Evolutionary conservation across 2,888 invertebrate genomes (phyloP).

Genomic region (Platycheirus albimanus): DNA sequence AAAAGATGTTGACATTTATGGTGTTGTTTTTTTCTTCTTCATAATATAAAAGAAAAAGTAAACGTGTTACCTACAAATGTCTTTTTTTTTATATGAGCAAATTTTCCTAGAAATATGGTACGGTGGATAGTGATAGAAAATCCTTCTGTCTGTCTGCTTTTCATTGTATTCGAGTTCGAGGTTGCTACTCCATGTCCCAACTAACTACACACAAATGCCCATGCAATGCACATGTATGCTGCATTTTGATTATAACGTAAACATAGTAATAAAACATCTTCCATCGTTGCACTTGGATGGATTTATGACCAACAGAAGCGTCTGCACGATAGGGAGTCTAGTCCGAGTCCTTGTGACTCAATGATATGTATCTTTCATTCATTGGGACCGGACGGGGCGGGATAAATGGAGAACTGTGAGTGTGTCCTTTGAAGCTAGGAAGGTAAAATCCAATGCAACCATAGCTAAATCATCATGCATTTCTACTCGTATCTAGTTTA

Average conservation of each 20-base stretch:
- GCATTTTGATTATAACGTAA: conserved; percentile 53
- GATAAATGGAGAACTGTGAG: background rate
- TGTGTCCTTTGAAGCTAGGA: background rate
- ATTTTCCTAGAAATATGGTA: conserved; percentile 49
- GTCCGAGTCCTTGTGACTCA: conserved; percentile 12
- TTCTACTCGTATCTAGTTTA: conserved; percentile 53
- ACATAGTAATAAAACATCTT: conserved; percentile 66
- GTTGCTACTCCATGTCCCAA: background rate
- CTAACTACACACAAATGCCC: background rate
- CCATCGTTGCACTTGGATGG: conserved; percentile 50
- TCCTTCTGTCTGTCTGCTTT: conserved; percentile 16
- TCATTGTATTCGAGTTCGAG: background rate
- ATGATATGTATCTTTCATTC: conserved; percentile 46
- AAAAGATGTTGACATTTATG: conserved; percentile 59
- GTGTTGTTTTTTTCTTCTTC: conserved; percentile 29
- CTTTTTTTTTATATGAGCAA: conserved; percentile 60
- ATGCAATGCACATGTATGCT: conserved; percentile 18
- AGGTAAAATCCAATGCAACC: background rate
- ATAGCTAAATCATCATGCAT: conserved; percentile 35
- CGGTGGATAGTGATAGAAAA: background rate
- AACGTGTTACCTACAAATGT: conserved; percentile 60
- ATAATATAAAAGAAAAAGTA: background rate
- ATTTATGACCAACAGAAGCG: conserved; percentile 64
- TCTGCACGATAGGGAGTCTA: conserved; percentile 44
- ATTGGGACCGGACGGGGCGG: background rate